Conservation (phyloP, 1,140 invertebrate species). For the Philotrypesis tridentata region DNA sequence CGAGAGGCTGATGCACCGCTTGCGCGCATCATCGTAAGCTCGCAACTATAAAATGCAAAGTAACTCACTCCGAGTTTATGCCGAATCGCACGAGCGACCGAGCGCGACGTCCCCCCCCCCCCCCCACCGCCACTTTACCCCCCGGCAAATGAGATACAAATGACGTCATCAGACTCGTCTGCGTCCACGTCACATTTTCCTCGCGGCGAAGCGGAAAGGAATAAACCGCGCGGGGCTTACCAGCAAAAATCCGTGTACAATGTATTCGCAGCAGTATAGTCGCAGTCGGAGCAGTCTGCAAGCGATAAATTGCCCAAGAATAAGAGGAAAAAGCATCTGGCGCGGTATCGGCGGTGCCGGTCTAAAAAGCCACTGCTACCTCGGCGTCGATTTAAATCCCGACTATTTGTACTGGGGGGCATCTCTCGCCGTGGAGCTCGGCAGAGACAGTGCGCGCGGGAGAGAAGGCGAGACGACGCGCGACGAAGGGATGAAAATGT, state of each 20-base stretch:
- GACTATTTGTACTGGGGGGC: not conserved
- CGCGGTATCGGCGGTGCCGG: no score
- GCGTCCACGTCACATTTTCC: not conserved
- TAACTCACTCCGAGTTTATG: not conserved
- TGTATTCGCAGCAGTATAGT: no score
- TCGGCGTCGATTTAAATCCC: not conserved
- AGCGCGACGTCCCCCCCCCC: no score
- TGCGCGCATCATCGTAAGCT: no score
- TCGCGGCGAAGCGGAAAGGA: not conserved
- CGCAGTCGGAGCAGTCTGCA: no score
- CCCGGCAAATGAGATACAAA: slow-evolving; percentile 40
- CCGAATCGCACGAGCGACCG: not conserved
- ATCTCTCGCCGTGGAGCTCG: not conserved
- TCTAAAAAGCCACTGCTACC: slow-evolving; percentile 9
- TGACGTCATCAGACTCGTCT: not conserved
- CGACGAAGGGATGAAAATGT: not conserved
- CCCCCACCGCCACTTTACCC: no score
- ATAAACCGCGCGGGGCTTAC: no score
- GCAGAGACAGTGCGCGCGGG: not conserved
- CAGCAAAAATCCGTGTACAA: not conserved
- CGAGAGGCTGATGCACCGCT: no score
- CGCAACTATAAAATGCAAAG: slow-evolving; percentile 28
- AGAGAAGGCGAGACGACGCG: not conserved
- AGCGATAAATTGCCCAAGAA: not conserved
- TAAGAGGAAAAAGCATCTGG: not conserved